Conservation (phyloP, 1,140 invertebrate genomes). For the Diploscapter pachys region DNA sequence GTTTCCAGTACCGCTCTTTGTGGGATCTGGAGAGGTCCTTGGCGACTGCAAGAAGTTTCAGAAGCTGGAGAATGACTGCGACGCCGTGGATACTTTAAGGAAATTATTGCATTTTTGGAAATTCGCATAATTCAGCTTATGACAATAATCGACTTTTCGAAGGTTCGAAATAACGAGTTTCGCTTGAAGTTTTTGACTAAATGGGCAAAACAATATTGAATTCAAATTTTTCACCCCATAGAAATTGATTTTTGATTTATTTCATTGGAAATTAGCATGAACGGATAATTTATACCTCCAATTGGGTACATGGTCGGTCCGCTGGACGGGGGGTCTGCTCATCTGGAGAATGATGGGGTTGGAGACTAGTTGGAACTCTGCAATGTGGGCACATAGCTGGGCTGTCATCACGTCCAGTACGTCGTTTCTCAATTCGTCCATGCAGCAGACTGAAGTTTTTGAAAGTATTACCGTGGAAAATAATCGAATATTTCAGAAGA, state of each 20-base stretch:
- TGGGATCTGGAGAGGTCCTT: conserved; percentile 38
- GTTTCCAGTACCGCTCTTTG: conserved; percentile 36
- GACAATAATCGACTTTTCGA: background rate
- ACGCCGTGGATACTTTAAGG: conserved; percentile 32
- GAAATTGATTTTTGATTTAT: too few species aligned
- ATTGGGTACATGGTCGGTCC: conserved; percentile 7
- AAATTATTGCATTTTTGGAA: background rate
- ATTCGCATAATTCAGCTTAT: background rate
- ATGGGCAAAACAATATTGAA: too few species aligned
- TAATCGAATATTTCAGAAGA: background rate
- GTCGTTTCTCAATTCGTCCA: background rate
- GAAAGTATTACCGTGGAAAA: conserved; percentile 20
- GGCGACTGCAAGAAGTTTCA: conserved; percentile 27
- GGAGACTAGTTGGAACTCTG: conserved; percentile 12
- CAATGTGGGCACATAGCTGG: conserved; percentile 28
- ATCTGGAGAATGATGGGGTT: conserved; percentile 24
- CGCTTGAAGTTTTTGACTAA: too few species aligned
- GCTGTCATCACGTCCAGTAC: background rate
- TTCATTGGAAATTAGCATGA: too few species aligned
- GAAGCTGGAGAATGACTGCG: conserved; percentile 29
- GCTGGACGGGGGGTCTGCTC: conserved; percentile 12
- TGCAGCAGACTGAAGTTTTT: background rate
- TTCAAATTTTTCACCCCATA: too few species aligned
- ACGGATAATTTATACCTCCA: conserved; percentile 13
- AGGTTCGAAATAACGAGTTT: too few species aligned